Percentiles rank a stretch among this genome's conserved stretches.
phyloP scores from a whole-genome alignment of 2,888 invertebrate genomes.

The Hipparchia semele region DNA sequence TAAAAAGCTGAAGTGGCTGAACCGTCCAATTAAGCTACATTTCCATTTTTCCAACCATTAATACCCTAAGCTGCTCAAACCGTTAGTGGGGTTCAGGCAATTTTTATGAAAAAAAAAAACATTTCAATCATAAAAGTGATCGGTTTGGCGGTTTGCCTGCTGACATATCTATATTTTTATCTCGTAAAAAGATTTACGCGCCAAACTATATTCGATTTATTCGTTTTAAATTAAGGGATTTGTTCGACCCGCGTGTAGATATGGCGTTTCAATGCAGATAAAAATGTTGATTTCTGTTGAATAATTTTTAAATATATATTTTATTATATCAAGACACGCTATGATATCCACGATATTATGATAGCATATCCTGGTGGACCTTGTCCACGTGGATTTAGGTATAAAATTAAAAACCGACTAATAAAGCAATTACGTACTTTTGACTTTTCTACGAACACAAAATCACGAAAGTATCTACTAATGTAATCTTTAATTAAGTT shows the following conservation, averaged over 20 bases:
- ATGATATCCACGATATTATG: no score
- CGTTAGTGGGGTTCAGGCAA: constrained; percentile 4
- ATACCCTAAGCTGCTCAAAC: constrained; percentile 11
- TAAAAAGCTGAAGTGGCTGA: background rate
- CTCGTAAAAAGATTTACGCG: constrained; percentile 8
- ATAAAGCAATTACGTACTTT: no score
- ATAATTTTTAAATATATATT: no score
- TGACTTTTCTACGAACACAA: no score
- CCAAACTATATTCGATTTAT: constrained; percentile 8
- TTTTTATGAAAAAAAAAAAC: constrained; percentile 15
- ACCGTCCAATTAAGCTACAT: background rate
- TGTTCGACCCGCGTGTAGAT: background rate
- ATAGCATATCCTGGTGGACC: no score
- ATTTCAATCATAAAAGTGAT: constrained; percentile 19
- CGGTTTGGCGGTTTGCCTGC: constrained; percentile 20
- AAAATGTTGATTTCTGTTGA: background rate
- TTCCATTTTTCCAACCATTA: background rate
- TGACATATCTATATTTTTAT: constrained; percentile 18
- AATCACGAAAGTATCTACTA: no score
- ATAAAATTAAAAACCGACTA: no score
- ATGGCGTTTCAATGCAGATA: constrained; percentile 3
- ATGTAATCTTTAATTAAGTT: no score
- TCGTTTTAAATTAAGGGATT: constrained; percentile 11
- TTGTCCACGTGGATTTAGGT: no score
- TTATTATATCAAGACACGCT: no score